These are phyloP conservation scores for Drosophila teissieri DNA, from an alignment of 1,140 invertebrate genomes.

Conservation along the genomic window DNA sequence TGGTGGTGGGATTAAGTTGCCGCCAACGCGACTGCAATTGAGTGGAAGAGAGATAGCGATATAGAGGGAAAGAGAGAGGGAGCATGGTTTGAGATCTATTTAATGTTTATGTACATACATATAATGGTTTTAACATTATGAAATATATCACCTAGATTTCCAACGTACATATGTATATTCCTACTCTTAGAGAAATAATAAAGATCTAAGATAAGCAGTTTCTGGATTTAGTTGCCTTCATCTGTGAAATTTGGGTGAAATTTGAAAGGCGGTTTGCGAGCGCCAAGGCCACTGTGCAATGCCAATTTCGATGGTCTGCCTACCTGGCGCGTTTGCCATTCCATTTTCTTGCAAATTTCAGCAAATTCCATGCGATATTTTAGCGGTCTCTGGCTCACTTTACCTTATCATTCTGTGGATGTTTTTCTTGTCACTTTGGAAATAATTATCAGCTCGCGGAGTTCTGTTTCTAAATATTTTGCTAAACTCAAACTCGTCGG, in stretches of 20 bases:
- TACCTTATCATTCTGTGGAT: constrained; percentile 25
- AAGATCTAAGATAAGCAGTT: neutral
- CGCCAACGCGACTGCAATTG: constrained; percentile 40
- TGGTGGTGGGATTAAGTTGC: constrained; percentile 22
- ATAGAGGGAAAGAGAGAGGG: neutral
- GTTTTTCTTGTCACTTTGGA: constrained; percentile 4
- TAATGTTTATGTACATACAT: no score
- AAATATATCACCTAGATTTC: no score
- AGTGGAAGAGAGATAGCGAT: constrained; percentile 16
- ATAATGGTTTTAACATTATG: no score
- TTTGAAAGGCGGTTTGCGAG: neutral
- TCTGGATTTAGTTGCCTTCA: constrained; percentile 12
- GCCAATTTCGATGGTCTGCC: constrained; percentile 19
- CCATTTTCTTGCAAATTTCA: constrained; percentile 66
- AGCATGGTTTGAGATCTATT: no score
- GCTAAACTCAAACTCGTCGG: constrained; percentile 9
- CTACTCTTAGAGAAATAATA: neutral
- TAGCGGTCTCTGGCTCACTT: constrained; percentile 51
- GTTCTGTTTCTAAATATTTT: neutral
- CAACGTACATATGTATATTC: no score
- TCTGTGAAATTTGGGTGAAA: constrained; percentile 7
- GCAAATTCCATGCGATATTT: constrained; percentile 70
- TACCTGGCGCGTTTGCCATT: constrained; percentile 41
- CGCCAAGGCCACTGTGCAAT: constrained; percentile 25
- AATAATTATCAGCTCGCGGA: constrained; percentile 31